Conservation (phyloP, 2,797 vertebrate species). For the Xiphorhynchus erythropygius region DNA sequence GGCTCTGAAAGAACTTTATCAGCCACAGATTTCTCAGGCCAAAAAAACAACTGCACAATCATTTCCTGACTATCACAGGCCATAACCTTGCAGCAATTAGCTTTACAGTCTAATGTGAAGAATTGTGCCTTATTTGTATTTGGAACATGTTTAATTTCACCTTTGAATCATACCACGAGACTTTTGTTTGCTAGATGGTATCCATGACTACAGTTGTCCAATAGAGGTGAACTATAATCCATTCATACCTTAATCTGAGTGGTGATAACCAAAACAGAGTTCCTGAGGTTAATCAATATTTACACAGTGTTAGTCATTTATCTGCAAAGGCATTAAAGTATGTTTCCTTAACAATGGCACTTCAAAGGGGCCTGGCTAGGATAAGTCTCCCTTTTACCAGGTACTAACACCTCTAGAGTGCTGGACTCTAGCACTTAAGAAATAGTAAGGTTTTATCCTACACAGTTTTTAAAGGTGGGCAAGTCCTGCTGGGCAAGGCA, state of each 20-base stretch:
- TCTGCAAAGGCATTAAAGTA: not conserved
- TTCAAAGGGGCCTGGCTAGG: not conserved
- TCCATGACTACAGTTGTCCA: not conserved
- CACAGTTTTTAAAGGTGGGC: not conserved
- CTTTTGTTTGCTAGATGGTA: not conserved
- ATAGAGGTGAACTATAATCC: not conserved
- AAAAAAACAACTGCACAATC: not conserved
- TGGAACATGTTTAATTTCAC: not conserved
- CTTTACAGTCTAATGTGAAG: not conserved
- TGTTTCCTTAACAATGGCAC: not conserved
- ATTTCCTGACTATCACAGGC: not conserved
- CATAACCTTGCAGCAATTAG: not conserved
- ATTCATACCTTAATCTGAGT: constrained; percentile 10
- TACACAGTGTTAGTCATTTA: constrained; percentile 19
- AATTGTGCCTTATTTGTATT: not conserved
- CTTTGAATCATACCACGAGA: not conserved
- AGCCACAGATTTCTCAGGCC: not conserved
- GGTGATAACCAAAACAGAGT: not conserved
- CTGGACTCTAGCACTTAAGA: not conserved
- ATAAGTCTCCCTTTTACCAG: not conserved
- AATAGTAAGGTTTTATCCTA: not conserved
- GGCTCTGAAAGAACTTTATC: not conserved
- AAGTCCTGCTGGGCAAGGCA: not conserved
- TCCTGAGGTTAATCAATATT: constrained; percentile 42
- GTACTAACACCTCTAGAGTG: not conserved